A percentile compares a stretch with the other conserved stretches of the same genome.
Conservation (phyloP, 2,888 invertebrate species). For the Electrophaes corylata region DNA sequence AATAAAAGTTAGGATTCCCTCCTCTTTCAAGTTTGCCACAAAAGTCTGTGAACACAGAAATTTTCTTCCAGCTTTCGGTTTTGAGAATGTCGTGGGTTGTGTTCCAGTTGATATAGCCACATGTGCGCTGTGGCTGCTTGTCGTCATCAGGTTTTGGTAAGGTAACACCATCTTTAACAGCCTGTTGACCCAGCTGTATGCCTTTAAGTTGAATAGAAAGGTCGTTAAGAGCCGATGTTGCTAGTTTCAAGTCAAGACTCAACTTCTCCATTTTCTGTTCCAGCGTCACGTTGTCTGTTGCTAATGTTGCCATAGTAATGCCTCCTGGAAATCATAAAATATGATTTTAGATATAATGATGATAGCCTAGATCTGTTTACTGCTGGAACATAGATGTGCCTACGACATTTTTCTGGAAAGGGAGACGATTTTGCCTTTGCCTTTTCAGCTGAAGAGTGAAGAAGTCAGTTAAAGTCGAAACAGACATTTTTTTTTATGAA, state of each 20-base stretch:
- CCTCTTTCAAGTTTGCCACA: slow-evolving; percentile 5
- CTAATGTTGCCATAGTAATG: neutral
- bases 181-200: neutral
- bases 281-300: neutral
- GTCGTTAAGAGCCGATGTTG: neutral
- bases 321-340: neutral
- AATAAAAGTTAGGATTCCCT: neutral
- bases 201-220: neutral
- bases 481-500: too few species aligned
- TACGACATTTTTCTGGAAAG: too few species aligned
- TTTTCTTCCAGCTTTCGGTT: slow-evolving; percentile 13
- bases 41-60: slow-evolving; percentile 3
- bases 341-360: neutral
- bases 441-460: too few species aligned
- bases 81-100: slow-evolving; percentile 6
- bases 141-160: neutral
- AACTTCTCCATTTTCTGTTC: slow-evolving; percentile 3
- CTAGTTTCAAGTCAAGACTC: neutral
- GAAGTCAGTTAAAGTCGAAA: too few species aligned
- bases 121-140: neutral
- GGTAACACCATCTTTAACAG: neutral
- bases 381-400: too few species aligned
- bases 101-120: slow-evolving; percentile 19
- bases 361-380: too few species aligned
- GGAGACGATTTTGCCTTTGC: too few species aligned